Conservation (phyloP, 2,888 invertebrate genomes). For the Melieria omissa region DNA sequence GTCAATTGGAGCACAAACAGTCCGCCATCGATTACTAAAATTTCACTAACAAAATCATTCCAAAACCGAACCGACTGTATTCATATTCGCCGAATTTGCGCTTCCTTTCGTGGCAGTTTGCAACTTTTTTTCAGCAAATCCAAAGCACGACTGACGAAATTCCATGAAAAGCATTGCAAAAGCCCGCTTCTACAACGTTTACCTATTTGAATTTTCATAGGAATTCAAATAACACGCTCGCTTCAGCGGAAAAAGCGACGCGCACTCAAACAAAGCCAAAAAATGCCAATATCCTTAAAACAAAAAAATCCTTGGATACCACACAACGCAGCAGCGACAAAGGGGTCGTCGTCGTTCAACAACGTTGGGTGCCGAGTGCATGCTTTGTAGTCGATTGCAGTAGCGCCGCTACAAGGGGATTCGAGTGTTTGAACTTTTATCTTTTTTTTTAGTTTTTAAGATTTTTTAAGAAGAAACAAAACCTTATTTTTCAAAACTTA, state of each 20-base stretch:
- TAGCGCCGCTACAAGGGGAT: no score
- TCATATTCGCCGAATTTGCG: no score
- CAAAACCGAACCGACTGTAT: no score
- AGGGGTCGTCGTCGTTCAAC: conserved; percentile 11
- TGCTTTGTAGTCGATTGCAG: no score
- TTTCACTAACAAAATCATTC: no score
- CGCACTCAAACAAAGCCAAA: not conserved
- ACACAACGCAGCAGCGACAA: not conserved
- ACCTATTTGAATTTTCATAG: conserved; percentile 22
- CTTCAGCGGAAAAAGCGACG: not conserved
- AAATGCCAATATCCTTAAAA: conserved; percentile 30
- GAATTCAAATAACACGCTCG: conserved; percentile 5
- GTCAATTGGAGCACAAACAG: no score
- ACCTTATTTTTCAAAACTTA: no score
- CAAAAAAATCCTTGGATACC: conserved; percentile 32
- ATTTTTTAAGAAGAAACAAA: no score
- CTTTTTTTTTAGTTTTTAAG: no score
- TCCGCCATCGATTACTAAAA: no score
- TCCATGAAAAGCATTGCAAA: conserved; percentile 8
- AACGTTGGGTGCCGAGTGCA: not conserved
- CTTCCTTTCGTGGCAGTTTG: not conserved
- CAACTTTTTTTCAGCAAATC: conserved; percentile 35
- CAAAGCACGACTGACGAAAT: conserved; percentile 31
- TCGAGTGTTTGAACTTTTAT: no score
- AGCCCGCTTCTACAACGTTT: not conserved